Conservation (phyloP, 2,888 invertebrate genomes). For the Epinotia bilunana region DNA sequence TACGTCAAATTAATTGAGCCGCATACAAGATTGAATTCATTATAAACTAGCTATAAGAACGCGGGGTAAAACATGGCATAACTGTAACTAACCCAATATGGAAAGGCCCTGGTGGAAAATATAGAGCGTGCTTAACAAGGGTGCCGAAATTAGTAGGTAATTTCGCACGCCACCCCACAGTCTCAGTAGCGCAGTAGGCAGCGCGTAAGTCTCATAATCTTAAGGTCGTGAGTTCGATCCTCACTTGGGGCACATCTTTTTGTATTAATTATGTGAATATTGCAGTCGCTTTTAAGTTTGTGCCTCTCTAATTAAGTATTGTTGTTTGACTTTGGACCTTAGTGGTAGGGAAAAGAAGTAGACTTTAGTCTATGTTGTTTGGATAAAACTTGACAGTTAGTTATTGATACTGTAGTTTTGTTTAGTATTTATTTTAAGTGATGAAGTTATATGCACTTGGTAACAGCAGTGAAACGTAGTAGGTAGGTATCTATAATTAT, state of each 20-base stretch:
- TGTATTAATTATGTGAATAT: slow-evolving; percentile 12
- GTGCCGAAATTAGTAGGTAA: neutral
- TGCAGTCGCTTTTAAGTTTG: neutral
- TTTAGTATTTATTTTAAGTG: neutral
- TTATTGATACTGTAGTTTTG: neutral
- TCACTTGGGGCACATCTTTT: slow-evolving; percentile 91
- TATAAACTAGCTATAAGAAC: too few species aligned
- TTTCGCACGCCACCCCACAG: slow-evolving; percentile 52
- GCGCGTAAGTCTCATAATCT: slow-evolving; percentile 96
- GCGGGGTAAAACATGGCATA: too few species aligned
- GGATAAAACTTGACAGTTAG: neutral
- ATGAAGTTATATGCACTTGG: neutral
- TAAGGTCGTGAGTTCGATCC: slow-evolving; percentile 98
- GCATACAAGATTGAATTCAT: too few species aligned
- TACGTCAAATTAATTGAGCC: too few species aligned
- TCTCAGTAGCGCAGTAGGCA: slow-evolving; percentile 95
- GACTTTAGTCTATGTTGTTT: neutral
- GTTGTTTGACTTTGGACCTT: neutral
- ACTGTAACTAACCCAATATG: too few species aligned
- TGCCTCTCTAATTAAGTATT: neutral
- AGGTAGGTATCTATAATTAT: too few species aligned
- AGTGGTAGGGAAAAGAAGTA: neutral
- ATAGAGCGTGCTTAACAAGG: too few species aligned
- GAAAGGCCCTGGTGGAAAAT: too few species aligned
- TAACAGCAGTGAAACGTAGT: too few species aligned